Base-by-base conservation (phyloP, 2,113 vertebrate genomes). In the Myotis brandtii region DNA sequence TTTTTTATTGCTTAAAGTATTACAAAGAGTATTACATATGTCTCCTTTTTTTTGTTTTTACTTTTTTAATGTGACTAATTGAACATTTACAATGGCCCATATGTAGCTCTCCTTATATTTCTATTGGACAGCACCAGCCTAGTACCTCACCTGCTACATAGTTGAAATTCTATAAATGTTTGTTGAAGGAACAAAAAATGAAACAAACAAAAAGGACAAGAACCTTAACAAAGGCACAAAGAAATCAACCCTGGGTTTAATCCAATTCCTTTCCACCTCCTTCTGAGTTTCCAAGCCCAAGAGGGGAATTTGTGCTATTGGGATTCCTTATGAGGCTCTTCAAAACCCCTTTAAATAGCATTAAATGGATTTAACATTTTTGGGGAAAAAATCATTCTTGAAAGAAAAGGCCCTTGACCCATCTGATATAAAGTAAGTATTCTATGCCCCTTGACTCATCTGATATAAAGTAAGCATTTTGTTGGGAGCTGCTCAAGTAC, bases 131-230 rank as follows among this genome's bases (percentile, higher is more conserved):
- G 37, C 9, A 2, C 50, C 43, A 48, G 21, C 75, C 46, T 69
- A 84, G 54, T 13, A 40, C 14, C 40, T 52, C 59, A 25, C 20
- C n/a, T 92, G 59, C 34, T 18, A 67, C 40, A 92, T 32, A 83
- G 32, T 9, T 85, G 69, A 62, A 16, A 34, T 48, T 77, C 59
- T 82, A 37, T 67, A 86, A 64, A 56, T 67, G 10, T 54, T 50
- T 70, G 46, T 10, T 89, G 67, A 97, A 93, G 83, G 66, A 92
- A 82, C 46, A 94, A 75, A 86, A 75, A 56, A 93, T 86, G 20
- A 62, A 86, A 62, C 27, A 89, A 89, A 76, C 27, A 85, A 56
- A 77, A 56, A 52, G 18, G 18, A 81, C 23, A 69, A 52, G 46
- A 87, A 52, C 9, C 56, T 94, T 89, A 90, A 82, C 5, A 30